A percentile compares a stretch with the other conserved stretches of the same genome.
Evolutionary conservation across 2,888 invertebrate genomes (phyloP).

Genomic region (Candidula unifasciata): DNA sequence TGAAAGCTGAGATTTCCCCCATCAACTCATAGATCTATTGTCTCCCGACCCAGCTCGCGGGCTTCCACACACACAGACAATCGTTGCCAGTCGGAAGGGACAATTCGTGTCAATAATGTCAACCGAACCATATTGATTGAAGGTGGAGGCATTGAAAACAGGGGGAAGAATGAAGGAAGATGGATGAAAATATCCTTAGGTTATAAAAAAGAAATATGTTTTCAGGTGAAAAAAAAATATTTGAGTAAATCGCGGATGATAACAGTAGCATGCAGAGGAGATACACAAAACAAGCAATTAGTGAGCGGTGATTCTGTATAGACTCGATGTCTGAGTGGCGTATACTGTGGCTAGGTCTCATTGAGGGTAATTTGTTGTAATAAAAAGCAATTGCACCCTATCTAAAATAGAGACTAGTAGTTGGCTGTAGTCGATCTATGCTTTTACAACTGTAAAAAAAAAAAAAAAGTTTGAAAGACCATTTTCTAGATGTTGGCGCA

Average conservation of each 20-base stretch:
- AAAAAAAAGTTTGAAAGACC: too few relatives aligned
- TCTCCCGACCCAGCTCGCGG: conserved; percentile 5
- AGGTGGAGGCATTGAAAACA: neutral
- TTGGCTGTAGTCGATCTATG: too few relatives aligned
- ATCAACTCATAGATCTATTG: conserved; percentile 2
- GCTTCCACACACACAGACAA: conserved; percentile 33
- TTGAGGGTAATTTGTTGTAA: too few relatives aligned
- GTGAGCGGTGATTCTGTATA: too few relatives aligned
- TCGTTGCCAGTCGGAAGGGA: conserved; percentile 9
- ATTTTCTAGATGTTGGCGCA: too few relatives aligned
- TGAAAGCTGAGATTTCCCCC: conserved; percentile 4
- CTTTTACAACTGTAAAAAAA: too few relatives aligned
- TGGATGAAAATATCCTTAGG: conserved; percentile 19
- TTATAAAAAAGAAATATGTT: conserved; percentile 13
- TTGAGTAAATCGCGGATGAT: neutral
- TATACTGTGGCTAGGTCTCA: too few relatives aligned
- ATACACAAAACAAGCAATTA: too few relatives aligned
- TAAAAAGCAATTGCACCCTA: too few relatives aligned
- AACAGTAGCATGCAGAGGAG: too few relatives aligned
- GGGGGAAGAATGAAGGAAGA: conserved; percentile 4
- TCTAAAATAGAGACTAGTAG: too few relatives aligned
- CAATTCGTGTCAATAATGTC: conserved; percentile 44
- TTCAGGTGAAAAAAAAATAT: neutral
- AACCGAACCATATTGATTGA: conserved; percentile 16
- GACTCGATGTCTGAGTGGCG: too few relatives aligned